Base-by-base conservation (phyloP, 1,140 invertebrate species). In the Patella vulgata region DNA sequence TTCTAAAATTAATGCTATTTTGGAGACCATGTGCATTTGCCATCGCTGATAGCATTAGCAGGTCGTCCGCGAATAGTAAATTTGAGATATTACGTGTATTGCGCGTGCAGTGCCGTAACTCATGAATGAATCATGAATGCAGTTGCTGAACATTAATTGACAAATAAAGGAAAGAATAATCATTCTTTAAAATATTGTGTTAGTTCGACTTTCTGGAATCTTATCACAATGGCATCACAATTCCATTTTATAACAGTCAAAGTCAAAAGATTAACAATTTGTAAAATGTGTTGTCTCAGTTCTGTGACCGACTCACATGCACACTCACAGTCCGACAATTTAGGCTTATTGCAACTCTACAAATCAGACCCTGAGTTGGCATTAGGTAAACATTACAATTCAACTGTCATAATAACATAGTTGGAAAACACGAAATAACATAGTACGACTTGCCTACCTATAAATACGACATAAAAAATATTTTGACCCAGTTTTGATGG, bases 401-500 rank as follows among this genome's bases (percentile, higher is more conserved):
- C 47, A 40, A 17, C 42, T 12, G 19, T 11, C 36, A 1, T 25
- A 25, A 39, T 27, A 31, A 8, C 9, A 30, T 14, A 64, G 21
- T 43, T n/a, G 33, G 52, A 25, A 25, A 61, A 27, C 36, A 36
- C 30, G 36, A 27, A n/a, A 43, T 30, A 28, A 40, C 25, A 2
- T 12, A 21, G n/a, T 6, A 52, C 54, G 14, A 25, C 33, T 17
- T 48, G n/a, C 27, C 8, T 23, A 6, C 6, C 21, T 27, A 23
- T 14, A 12, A 19, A 31, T 40, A 31, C 57, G 11, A 17, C 8
- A 25, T 23, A 52, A 39, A 28, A 51, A 33, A 65, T 63, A 40
- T 62, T 44, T 42, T 59, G 59, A 31, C n/a, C 2, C 31, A 51
- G 33, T 23, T 11, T 36, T 14, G 27, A 11, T n/a, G 2, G 36